Conservation (phyloP, 2,888 invertebrate species). For the Leptothorax acervorum region DNA sequence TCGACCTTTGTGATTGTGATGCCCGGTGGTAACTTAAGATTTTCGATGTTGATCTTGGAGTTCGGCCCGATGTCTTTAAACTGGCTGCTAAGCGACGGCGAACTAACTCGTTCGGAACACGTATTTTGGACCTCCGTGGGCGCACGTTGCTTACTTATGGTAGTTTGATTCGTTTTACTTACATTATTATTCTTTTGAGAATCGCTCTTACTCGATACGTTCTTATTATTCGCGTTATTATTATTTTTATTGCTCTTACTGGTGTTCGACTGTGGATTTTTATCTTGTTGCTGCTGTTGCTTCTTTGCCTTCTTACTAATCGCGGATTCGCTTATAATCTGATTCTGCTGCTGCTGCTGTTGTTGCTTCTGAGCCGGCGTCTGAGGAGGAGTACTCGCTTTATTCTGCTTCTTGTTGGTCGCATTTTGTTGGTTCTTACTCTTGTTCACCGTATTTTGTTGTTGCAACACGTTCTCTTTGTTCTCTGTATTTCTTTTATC, state of each 20-base stretch:
- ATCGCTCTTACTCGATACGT: constrained; percentile 68
- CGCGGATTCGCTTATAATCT: constrained; percentile 48
- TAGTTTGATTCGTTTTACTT: constrained; percentile 64
- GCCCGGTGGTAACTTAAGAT: constrained; percentile 90
- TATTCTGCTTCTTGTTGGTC: constrained; percentile 71
- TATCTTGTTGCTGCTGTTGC: constrained; percentile 60
- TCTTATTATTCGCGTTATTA: constrained; percentile 29
- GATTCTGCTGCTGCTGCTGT: constrained; percentile 61
- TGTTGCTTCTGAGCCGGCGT: constrained; percentile 63
- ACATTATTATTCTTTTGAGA: constrained; percentile 73
- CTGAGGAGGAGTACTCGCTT: constrained; percentile 63
- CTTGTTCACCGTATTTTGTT: constrained; percentile 73
- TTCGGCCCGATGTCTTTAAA: constrained; percentile 77
- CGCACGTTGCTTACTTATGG: constrained; percentile 67
- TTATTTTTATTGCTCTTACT: constrained; percentile 60
- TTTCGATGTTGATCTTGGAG: constrained; percentile 83
- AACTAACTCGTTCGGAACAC: constrained; percentile 68
- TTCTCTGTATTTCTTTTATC: constrained; percentile 82
- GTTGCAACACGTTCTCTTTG: constrained; percentile 79
- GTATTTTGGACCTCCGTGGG: constrained; percentile 63
- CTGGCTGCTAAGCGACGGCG: constrained; percentile 79
- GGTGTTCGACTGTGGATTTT: constrained; percentile 58
- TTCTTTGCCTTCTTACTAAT: constrained; percentile 63
- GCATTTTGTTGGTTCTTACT: constrained; percentile 69
- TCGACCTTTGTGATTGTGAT: constrained; percentile 92